Conservation (phyloP, 2,113 vertebrate species). For the Zapornia atra region DNA sequence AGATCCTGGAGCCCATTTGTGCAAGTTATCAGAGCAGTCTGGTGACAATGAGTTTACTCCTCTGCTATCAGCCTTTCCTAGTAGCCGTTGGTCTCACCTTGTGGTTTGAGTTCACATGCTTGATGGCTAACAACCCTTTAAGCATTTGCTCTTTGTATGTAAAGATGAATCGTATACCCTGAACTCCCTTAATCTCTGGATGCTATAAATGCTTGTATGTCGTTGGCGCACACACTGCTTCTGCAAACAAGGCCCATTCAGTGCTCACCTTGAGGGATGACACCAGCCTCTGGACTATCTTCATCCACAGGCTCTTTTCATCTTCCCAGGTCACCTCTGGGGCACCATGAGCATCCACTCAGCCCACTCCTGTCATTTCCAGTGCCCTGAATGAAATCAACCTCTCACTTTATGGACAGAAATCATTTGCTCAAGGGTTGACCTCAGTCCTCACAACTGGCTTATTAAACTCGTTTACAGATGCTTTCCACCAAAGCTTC, state of each 20-base stretch:
- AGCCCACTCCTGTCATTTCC: neutral
- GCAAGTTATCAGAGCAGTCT: neutral
- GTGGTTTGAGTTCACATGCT: conserved; percentile 5
- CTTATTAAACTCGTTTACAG: neutral
- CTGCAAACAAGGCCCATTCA: neutral
- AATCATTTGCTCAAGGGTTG: neutral
- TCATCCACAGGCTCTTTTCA: neutral
- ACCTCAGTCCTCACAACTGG: neutral
- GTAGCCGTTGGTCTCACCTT: neutral
- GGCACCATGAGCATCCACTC: neutral
- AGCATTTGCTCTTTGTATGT: conserved; percentile 25
- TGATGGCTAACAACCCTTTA: neutral
- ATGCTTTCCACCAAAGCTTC: neutral
- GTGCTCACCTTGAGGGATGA: neutral
- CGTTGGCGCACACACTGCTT: neutral
- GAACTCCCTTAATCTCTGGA: conserved; percentile 11
- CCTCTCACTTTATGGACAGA: neutral
- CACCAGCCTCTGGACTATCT: neutral
- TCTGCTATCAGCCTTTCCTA: conserved; percentile 32
- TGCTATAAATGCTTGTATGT: neutral
- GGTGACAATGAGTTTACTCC: neutral
- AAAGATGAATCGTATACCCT: conserved; percentile 7
- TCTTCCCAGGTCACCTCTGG: neutral
- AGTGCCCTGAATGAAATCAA: neutral
- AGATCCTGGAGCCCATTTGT: neutral